Base-by-base conservation (phyloP, 1,140 invertebrate species). In the Polypedilum pembai region DNA sequence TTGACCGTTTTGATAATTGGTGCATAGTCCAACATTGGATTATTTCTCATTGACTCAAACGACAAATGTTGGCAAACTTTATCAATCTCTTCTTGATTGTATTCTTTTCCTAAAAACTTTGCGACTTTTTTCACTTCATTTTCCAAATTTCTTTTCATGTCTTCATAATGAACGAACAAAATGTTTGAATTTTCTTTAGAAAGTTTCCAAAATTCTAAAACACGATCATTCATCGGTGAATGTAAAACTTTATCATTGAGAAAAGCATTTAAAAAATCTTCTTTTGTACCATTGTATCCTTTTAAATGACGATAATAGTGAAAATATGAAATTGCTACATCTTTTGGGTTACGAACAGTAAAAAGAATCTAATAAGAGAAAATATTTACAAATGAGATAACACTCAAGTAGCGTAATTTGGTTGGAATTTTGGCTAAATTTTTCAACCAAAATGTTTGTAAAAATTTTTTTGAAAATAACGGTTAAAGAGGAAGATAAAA, bases 301-400 rank as follows among this genome's bases (percentile, higher is more conserved):
- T 91, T 87, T 56, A 92, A 85, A 8, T 89, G 78, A 74, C 81
- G 86, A 76, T 87, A 89, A 79, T 94, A 94, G 80, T 95, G 89
- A 79, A 91, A 96, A 79, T 91, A 94, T 0, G 93, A 95, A 0
- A 96, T 93, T 56, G 91, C 91, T 76, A 91, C 89, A 78, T 97
- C 94, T 82, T 96, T 96, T 5, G 94, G 93, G 83, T 96, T 95
- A 75, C 95, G 86, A 0, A 90, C 86, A 3, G 94, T 87, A 79
- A 96, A 96, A 74, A 96, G 89, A 1, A 95, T 87, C 41, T 45
- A 8, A 15, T 10, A 10, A 45, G 5, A 41, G 5, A 41, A 41
- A 41, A 41, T 7, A n/a, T n/a, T n/a, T n/a, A n/a, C n/a, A n/a
- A n/a, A n/a, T n/a, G n/a, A n/a, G n/a, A n/a, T n/a, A n/a, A n/a